These are phyloP conservation scores for Crocallis elinguaria DNA, from an alignment of 2,888 invertebrate genomes.

Conservation along the genomic window DNA sequence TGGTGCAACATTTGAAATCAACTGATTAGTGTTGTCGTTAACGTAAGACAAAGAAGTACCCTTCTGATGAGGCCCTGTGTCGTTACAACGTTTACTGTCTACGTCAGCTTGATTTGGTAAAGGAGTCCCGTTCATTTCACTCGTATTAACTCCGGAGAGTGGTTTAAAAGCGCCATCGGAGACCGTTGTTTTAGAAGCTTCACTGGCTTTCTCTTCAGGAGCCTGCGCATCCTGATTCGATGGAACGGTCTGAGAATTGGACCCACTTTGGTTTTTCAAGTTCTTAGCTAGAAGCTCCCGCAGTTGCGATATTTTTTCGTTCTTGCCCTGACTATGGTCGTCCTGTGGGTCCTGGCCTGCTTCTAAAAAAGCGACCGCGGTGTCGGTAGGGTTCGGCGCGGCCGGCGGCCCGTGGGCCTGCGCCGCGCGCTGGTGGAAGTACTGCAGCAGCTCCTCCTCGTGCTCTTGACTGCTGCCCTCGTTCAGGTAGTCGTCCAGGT, in stretches of 20 bases:
- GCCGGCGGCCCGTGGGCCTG: conserved; percentile 46
- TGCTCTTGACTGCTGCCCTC: conserved; percentile 91
- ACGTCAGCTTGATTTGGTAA: conserved; percentile 48
- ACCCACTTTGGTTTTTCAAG: conserved; percentile 79
- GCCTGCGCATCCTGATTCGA: conserved; percentile 52
- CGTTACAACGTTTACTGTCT: conserved; percentile 53
- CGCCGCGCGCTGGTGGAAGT: conserved; percentile 87
- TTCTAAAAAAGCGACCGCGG: conserved; percentile 70
- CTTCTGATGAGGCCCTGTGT: conserved; percentile 58
- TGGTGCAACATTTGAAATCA: conserved; percentile 50
- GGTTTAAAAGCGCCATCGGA: conserved; percentile 71
- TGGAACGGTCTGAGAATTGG: conserved; percentile 54
- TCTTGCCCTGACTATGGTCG: conserved; percentile 81
- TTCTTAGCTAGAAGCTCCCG: conserved; percentile 89
- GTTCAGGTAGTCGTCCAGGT: conserved; percentile 92
- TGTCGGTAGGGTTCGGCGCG: conserved; percentile 33
- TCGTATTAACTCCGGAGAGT: conserved; percentile 45
- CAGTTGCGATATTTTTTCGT: conserved; percentile 89
- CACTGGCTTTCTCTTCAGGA: conserved; percentile 52
- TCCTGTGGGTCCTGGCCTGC: conserved; percentile 74
- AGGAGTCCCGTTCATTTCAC: conserved; percentile 53
- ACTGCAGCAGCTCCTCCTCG: conserved; percentile 93
- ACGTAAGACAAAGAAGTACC: conserved; percentile 55
- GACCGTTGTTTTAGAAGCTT: conserved; percentile 53
- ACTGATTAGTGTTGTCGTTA: conserved; percentile 51